Conservation (phyloP, 2,888 invertebrate genomes). For the Barypeithes pellucidus region DNA sequence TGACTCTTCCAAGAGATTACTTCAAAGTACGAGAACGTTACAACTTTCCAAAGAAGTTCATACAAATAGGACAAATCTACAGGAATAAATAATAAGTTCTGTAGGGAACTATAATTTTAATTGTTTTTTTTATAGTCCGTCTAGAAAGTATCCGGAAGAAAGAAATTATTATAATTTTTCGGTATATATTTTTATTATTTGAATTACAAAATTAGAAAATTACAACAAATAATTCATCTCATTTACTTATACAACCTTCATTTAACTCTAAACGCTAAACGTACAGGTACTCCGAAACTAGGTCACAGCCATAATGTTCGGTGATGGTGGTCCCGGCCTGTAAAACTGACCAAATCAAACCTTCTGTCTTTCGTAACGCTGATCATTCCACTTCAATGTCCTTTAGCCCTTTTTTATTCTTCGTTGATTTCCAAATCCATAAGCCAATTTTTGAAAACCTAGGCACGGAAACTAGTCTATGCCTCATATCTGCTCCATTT, state of each 20-base stretch:
- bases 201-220: background rate
- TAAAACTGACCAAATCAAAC: background rate
- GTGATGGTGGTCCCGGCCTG: conserved; percentile 4
- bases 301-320: background rate
- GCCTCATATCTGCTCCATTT: conserved; percentile 15
- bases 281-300: conserved; percentile 3
- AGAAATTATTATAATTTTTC: background rate
- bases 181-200: too few species aligned
- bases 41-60: too few species aligned
- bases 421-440: conserved; percentile 3
- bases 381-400: background rate
- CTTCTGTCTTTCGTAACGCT: background rate
- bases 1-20: too few species aligned
- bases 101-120: too few species aligned
- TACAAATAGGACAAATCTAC: too few species aligned
- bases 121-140: background rate
- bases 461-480: background rate
- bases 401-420: background rate
- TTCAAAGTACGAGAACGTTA: too few species aligned
- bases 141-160: background rate
- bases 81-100: too few species aligned
- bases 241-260: too few species aligned
- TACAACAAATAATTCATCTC: background rate
- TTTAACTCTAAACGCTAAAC: too few species aligned
- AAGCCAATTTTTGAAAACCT: conserved; percentile 27